Evolutionary conservation across 2,888 invertebrate genomes (phyloP), one percentile per base, ranked within the genome.

Genomic region (Strigamia transsilvanica): DNA sequence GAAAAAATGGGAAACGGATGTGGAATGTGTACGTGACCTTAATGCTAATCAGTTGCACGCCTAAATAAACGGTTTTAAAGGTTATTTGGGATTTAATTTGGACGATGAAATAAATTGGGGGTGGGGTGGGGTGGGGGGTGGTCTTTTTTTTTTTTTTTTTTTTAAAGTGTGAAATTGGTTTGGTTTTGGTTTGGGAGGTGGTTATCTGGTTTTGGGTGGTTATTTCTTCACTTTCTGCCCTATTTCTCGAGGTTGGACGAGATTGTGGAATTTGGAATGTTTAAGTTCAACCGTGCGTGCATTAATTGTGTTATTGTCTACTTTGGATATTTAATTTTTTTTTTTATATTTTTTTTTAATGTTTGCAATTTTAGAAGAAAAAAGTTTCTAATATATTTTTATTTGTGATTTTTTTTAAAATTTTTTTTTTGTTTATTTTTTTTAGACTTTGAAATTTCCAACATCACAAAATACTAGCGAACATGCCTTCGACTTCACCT

Each of bases 401-500:
- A 12, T 46, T 12, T 46, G n/a, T n/a, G n/a, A 27, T 73, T 10
- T 73, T 18, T 23, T 73, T 32, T n/a, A n/a, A n/a, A n/a, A 18
- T 21, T 73, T 73, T 12, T 73, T 73, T 73, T 32, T 32, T 32
- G 5, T 73, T 73, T n/a, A n/a, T n/a, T 32, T 7, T 81, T 79
- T 83, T 2, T 80, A 83, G 83, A 56, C 78, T 38, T 27, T 83
- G 12, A 82, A 23, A 81, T 82, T 83, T 80, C 83, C 83, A 38
- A 79, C 82, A 27, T 61, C 80, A 5, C 83, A 80, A 12, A 78
- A 41, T 79, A 10, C 84, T 38, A 88, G 89, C 86, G 89, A 90
- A 85, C 88, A 89, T 86, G 89, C 90, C 88, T 95, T 94, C 90
- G 93, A 91, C 90, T 94, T 93, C 88, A 92, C 92, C 89, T 91